phyloP scores from a whole-genome alignment of 23 tunicate genomes.

The Styela clava region DNA sequence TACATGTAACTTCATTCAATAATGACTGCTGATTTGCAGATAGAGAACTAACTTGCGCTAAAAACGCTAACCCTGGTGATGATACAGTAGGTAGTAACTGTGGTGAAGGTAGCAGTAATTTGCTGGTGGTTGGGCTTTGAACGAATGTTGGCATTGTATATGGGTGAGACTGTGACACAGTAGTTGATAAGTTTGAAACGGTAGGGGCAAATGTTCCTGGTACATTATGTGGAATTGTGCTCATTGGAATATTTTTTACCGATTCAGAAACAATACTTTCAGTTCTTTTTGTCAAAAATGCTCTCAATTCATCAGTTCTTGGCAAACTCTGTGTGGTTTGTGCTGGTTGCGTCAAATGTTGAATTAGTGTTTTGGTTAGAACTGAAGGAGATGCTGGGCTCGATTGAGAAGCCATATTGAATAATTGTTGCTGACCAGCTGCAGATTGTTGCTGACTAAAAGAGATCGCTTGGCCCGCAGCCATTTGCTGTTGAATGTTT shows the following conservation, averaged over 20 bases:
- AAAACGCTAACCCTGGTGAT: constrained; percentile 28
- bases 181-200: background rate
- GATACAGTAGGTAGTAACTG: constrained; percentile 1
- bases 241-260: background rate
- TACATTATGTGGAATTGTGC: background rate
- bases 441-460: background rate
- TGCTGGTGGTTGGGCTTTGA: background rate
- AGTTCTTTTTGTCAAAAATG: background rate
- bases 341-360: background rate
- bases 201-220: background rate
- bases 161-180: background rate
- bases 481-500: background rate
- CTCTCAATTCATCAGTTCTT: constrained; percentile 19
- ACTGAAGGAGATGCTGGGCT: background rate
- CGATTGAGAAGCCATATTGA: background rate
- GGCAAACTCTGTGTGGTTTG: background rate
- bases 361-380: background rate
- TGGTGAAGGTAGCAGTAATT: background rate
- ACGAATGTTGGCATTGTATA: background rate
- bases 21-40: background rate
- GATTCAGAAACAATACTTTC: background rate
- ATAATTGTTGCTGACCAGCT: background rate
- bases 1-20: background rate
- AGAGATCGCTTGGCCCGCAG: background rate
- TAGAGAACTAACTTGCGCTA: constrained; percentile 24